Evolutionary conservation across 2,797 vertebrate genomes (phyloP).

Genomic region (Heterohyrax brucei): DNA sequence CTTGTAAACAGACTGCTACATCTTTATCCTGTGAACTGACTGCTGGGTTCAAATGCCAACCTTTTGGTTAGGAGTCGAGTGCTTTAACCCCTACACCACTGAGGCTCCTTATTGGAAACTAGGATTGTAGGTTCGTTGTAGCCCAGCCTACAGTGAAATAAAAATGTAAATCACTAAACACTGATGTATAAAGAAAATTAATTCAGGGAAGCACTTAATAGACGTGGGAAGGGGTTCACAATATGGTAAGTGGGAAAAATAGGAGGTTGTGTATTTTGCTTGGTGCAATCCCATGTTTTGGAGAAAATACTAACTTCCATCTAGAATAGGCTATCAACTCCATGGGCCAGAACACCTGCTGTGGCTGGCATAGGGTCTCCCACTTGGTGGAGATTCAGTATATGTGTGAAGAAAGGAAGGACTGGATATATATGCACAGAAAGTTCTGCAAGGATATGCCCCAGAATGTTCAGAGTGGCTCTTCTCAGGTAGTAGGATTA

Average conservation of each 20-base stretch:
- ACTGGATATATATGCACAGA: background rate
- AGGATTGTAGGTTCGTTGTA: background rate
- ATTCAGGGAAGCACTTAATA: too few species aligned
- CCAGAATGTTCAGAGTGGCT: too few species aligned
- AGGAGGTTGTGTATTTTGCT: background rate
- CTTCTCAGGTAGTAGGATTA: background rate
- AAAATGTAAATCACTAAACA: background rate
- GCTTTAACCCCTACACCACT: too few species aligned
- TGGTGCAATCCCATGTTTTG: background rate
- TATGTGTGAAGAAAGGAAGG: background rate
- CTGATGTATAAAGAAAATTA: background rate
- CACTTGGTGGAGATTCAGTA: background rate
- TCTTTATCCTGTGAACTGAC: too few species aligned
- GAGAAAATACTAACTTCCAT: background rate
- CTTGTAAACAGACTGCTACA: too few species aligned
- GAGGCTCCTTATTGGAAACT: background rate
- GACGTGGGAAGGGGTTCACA: background rate
- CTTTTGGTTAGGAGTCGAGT: too few species aligned
- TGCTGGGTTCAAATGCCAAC: too few species aligned
- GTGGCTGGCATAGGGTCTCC: background rate
- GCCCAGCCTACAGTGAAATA: background rate
- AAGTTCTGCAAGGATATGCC: background rate
- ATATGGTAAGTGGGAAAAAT: background rate
- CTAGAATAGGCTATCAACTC: background rate
- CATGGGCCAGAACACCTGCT: background rate